Evolutionary conservation across 2,888 invertebrate species (phyloP).

Genomic region (Drosophila stalkeri): DNA sequence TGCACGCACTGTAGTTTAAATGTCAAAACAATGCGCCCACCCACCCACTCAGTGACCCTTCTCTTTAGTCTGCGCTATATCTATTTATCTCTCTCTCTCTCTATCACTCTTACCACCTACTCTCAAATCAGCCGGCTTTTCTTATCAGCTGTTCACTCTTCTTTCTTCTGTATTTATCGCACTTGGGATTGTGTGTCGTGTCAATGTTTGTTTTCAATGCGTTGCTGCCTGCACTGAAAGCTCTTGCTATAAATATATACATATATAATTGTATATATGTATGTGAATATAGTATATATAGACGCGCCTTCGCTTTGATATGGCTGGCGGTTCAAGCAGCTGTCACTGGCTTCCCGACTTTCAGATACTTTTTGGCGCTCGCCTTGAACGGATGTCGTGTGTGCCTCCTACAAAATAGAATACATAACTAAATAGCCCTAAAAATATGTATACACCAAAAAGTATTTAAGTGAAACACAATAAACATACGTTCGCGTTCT

Average conservation of each 20-base stretch:
- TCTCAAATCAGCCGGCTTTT: constrained; percentile 50
- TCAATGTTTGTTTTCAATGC: constrained; percentile 57
- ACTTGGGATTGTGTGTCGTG: constrained; percentile 19
- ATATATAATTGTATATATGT: neutral
- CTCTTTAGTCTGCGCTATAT: neutral
- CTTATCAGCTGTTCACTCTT: constrained; percentile 65
- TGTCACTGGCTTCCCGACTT: constrained; percentile 51
- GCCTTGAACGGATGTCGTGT: constrained; percentile 66
- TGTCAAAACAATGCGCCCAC: constrained; percentile 57
- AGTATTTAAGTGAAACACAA: neutral
- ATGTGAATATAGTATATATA: neutral
- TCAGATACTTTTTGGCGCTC: constrained; percentile 73
- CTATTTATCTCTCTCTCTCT: neutral
- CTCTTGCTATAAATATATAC: constrained; percentile 32
- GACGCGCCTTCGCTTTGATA: constrained; percentile 72
- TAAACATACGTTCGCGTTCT: neutral
- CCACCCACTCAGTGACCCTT: constrained; percentile 15
- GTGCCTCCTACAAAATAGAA: constrained; percentile 11
- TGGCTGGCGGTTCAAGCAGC: constrained; percentile 34
- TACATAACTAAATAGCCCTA: no score
- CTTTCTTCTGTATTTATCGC: constrained; percentile 19
- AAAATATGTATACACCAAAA: neutral
- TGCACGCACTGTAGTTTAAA: constrained; percentile 48
- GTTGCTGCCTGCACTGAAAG: constrained; percentile 39
- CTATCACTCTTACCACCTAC: neutral